phyloP scores from a whole-genome alignment of 2,113 vertebrate species.

The Tetraodon nigroviridis region DNA sequence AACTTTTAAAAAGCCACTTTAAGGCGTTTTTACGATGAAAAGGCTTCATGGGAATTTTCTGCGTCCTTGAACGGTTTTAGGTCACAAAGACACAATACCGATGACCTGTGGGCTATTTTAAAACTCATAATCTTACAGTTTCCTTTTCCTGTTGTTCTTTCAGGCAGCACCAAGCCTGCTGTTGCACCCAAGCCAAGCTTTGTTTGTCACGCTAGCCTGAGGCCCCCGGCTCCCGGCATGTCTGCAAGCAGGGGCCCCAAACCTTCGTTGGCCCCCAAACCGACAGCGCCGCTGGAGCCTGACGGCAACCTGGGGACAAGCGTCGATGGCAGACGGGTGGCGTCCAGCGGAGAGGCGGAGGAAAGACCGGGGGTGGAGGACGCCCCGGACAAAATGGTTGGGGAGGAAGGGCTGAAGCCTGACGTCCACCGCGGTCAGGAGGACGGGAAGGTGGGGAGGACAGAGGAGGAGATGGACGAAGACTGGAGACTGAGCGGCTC shows the following conservation, averaged over 20 bases:
- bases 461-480: conserved; percentile 42
- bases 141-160: conserved; percentile 73
- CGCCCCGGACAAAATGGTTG: conserved; percentile 26
- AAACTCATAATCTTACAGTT: conserved; percentile 65
- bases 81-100: conserved; percentile 51
- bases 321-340: conserved; percentile 68
- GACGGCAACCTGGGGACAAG: conserved; percentile 74
- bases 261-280: conserved; percentile 88
- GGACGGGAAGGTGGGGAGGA: conserved; percentile 30
- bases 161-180: conserved; percentile 85
- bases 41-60: neutral
- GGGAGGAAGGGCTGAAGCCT: conserved; percentile 37
- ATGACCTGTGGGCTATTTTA: conserved; percentile 67
- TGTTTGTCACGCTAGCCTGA: conserved; percentile 70
- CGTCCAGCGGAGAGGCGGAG: conserved; percentile 53
- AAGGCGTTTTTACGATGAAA: conserved; percentile 1
- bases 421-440: conserved; percentile 29
- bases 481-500: conserved; percentile 59
- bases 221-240: conserved; percentile 72
- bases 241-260: conserved; percentile 82
- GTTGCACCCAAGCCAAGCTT: conserved; percentile 86
- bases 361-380: conserved; percentile 61
- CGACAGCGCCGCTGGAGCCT: conserved; percentile 72
- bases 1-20: neutral
- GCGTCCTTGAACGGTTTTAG: conserved; percentile 15